Percentiles rank a stretch among this genome's conserved stretches.
Evolutionary conservation across 2,888 invertebrate species (phyloP).

Genomic region (Dorcus hopei): DNA sequence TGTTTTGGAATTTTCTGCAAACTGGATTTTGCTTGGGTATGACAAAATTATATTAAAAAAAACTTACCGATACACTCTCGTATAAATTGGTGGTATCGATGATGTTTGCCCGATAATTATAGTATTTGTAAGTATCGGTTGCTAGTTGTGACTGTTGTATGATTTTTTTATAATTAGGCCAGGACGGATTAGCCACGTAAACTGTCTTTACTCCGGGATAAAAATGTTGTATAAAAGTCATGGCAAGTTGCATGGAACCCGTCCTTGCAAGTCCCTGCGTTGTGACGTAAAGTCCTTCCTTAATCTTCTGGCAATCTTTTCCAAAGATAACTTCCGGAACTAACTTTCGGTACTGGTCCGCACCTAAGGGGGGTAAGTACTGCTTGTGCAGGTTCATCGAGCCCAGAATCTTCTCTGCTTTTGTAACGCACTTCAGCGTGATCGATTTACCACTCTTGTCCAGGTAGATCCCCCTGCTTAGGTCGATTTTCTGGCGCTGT

Average conservation of each 20-base stretch:
- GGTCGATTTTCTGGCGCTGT: slow-evolving; percentile 92
- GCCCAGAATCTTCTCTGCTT: slow-evolving; percentile 76
- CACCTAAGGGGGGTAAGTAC: slow-evolving; percentile 89
- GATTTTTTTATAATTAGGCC: slow-evolving; percentile 97
- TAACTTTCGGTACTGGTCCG: slow-evolving; percentile 78
- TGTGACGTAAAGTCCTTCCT: slow-evolving; percentile 54
- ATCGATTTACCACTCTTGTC: slow-evolving; percentile 97
- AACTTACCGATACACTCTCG: slow-evolving; percentile 82
- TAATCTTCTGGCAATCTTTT: slow-evolving; percentile 63
- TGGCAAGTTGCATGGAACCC: slow-evolving; percentile 91
- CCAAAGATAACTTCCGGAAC: slow-evolving; percentile 87
- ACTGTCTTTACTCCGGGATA: slow-evolving; percentile 73
- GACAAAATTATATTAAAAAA: slow-evolving; percentile 29
- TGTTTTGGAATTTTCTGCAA: slow-evolving; percentile 84
- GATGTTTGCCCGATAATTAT: slow-evolving; percentile 88
- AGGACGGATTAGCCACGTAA: slow-evolving; percentile 89
- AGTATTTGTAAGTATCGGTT: slow-evolving; percentile 90
- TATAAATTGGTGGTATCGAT: slow-evolving; percentile 87
- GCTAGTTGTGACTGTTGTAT: slow-evolving; percentile 84
- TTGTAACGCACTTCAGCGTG: slow-evolving; percentile 82
- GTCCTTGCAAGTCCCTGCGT: slow-evolving; percentile 95
- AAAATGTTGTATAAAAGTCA: slow-evolving; percentile 77
- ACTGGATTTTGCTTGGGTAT: background rate
- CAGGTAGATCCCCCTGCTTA: slow-evolving; percentile 94
- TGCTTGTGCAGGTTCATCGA: slow-evolving; percentile 81